Evolutionary conservation across 1,140 invertebrate genomes (phyloP).

Genomic region (Hesperophylax magnus): DNA sequence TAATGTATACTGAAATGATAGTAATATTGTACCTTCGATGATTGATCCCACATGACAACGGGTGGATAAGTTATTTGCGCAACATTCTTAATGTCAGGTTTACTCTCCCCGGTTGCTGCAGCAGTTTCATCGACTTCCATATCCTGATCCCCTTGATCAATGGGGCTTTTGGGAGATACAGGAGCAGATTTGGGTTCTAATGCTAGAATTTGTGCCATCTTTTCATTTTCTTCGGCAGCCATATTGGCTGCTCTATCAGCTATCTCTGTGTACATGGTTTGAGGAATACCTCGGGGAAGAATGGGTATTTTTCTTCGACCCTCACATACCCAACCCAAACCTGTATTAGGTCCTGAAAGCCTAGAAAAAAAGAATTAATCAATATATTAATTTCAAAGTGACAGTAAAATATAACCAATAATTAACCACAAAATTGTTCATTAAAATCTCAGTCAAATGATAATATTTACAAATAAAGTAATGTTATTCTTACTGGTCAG

Average conservation of each 20-base stretch:
- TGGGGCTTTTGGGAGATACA: constrained; percentile 35
- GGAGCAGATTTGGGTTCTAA: constrained; percentile 29
- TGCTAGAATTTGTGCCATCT: constrained; percentile 52
- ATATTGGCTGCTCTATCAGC: constrained; percentile 79
- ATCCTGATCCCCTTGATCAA: constrained; percentile 30
- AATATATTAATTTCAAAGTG: background rate
- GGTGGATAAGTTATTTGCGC: constrained; percentile 63
- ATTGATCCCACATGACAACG: constrained; percentile 67
- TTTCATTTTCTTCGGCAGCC: constrained; percentile 68
- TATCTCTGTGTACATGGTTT: constrained; percentile 86
- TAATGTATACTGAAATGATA: no score
- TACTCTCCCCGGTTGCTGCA: constrained; percentile 58
- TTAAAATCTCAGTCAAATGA: background rate
- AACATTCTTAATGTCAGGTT: constrained; percentile 60
- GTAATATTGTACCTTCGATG: constrained; percentile 59
- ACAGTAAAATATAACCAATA: constrained; percentile 13
- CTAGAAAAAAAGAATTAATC: constrained; percentile 68
- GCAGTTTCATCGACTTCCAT: constrained; percentile 61
- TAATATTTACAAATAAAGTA: constrained; percentile 52
- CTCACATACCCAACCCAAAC: constrained; percentile 89
- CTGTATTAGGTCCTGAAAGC: constrained; percentile 84
- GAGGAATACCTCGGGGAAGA: constrained; percentile 84
- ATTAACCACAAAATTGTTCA: background rate
- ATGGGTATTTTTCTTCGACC: constrained; percentile 86
- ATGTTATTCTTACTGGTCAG: constrained; percentile 81